Percentiles rank a stretch among this genome's conserved stretches.
phyloP scores from a whole-genome alignment of 2,113 vertebrate genomes.

The Oncorhynchus clarkii region DNA sequence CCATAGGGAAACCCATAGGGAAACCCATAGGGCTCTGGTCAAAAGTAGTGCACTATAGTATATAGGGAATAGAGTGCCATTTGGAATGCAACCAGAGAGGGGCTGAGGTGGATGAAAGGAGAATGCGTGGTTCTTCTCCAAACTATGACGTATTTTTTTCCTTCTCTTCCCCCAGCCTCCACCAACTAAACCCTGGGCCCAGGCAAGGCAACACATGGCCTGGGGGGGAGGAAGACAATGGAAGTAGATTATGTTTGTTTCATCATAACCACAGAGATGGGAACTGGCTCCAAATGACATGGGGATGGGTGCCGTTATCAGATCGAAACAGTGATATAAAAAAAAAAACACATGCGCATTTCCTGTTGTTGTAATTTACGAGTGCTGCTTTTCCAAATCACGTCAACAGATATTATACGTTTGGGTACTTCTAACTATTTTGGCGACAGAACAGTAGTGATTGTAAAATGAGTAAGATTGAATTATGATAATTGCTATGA shows the following conservation, averaged over 20 bases:
- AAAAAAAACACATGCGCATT: slow-evolving; percentile 23
- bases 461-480: slow-evolving; percentile 17
- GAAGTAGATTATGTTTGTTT: slow-evolving; percentile 59
- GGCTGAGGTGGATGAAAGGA: slow-evolving; percentile 31
- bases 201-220: slow-evolving; percentile 31
- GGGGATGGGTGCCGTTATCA: slow-evolving; percentile 36
- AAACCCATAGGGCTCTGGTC: not conserved
- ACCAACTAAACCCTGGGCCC: slow-evolving; percentile 8
- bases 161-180: not conserved
- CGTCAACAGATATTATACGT: slow-evolving; percentile 35
- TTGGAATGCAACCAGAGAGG: slow-evolving; percentile 13
- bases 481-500: slow-evolving; percentile 28
- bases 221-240: slow-evolving; percentile 26
- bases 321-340: slow-evolving; percentile 40
- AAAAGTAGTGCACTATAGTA: not conserved
- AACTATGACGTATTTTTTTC: slow-evolving; percentile 54
- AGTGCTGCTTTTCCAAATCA: slow-evolving; percentile 51
- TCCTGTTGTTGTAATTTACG: slow-evolving; percentile 47
- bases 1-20: no score
- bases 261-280: slow-evolving; percentile 40
- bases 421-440: no score
- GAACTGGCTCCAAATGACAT: slow-evolving; percentile 30
- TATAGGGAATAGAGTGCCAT: not conserved
- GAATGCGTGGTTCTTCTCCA: slow-evolving; percentile 34
- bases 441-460: slow-evolving; percentile 6